These are phyloP conservation scores for Drosophila mimetica DNA, from an alignment of 2,888 invertebrate genomes.

Conservation along the genomic window DNA sequence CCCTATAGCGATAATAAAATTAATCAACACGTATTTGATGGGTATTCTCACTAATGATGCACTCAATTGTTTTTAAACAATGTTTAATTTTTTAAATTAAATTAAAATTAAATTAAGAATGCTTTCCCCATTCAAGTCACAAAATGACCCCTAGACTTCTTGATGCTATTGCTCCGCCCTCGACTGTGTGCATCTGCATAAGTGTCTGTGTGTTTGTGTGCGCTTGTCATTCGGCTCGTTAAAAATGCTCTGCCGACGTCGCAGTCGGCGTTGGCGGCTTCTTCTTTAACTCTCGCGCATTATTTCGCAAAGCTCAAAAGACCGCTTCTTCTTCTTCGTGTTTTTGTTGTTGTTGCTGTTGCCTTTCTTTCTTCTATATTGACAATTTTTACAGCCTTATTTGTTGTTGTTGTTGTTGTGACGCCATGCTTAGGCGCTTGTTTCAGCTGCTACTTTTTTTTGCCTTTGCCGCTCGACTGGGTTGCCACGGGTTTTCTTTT, in stretches of 20 bases:
- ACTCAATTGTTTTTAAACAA: no score
- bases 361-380: conserved; percentile 62
- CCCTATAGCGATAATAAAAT: no score
- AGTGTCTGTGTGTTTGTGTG: conserved; percentile 34
- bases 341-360: conserved; percentile 40
- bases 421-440: conserved; percentile 74
- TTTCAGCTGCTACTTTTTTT: conserved; percentile 62
- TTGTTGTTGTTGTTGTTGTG: conserved; percentile 67
- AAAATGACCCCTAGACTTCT: not conserved
- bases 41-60: no score
- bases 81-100: no score
- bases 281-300: conserved; percentile 74
- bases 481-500: conserved; percentile 64
- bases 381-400: conserved; percentile 73
- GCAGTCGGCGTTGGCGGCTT: conserved; percentile 66
- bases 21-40: no score
- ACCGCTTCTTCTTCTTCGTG: conserved; percentile 15
- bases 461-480: conserved; percentile 65
- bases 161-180: conserved; percentile 34
- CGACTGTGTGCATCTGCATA: conserved; percentile 29
- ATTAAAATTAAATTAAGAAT: no score
- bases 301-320: conserved; percentile 62
- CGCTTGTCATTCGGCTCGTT: conserved; percentile 74
- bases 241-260: conserved; percentile 60
- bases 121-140: not conserved